These are phyloP conservation scores for Neosilurus mollespiculum DNA, from an alignment of 2,797 vertebrate genomes.

Conservation along the genomic window DNA sequence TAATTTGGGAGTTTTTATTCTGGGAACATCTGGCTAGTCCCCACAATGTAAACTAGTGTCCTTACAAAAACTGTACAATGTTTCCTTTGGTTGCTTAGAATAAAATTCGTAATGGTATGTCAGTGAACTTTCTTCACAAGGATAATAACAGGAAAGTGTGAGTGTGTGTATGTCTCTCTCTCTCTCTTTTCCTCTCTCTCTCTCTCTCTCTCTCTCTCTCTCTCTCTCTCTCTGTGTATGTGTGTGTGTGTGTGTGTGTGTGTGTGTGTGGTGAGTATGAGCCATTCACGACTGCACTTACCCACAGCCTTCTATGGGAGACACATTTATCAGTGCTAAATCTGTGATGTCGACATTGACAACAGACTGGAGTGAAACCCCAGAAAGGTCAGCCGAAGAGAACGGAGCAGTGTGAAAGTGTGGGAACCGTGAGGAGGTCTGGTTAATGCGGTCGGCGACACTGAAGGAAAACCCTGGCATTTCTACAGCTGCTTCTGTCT, in stretches of 20 bases:
- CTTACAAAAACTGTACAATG: too few relatives aligned
- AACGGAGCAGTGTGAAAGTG: slow-evolving; percentile 54
- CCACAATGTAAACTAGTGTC: too few relatives aligned
- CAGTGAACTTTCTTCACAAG: too few relatives aligned
- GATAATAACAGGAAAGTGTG: too few relatives aligned
- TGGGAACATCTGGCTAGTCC: too few relatives aligned
- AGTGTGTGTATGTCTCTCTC: too few relatives aligned
- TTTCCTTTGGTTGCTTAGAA: too few relatives aligned
- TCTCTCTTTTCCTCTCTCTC: too few relatives aligned
- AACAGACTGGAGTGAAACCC: slow-evolving; percentile 63
- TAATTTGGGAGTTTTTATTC: too few relatives aligned
- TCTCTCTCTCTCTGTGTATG: not conserved
- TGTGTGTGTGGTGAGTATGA: not conserved
- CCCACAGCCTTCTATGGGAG: slow-evolving; percentile 59
- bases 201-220: too few relatives aligned
- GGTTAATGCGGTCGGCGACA: slow-evolving; percentile 63
- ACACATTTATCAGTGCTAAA: slow-evolving; percentile 61
- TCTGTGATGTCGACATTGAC: slow-evolving; percentile 49
- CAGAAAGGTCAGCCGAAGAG: slow-evolving; percentile 52
- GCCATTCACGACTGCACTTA: slow-evolving; percentile 45
- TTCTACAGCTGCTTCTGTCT: slow-evolving; percentile 61
- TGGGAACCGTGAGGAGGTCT: slow-evolving; percentile 62
- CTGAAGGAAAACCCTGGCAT: slow-evolving; percentile 58
- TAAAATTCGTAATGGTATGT: too few relatives aligned
- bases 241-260: not conserved